These are phyloP conservation scores for Eutolmus rufibarbis DNA, from an alignment of 2,888 invertebrate species.

Conservation along the genomic window DNA sequence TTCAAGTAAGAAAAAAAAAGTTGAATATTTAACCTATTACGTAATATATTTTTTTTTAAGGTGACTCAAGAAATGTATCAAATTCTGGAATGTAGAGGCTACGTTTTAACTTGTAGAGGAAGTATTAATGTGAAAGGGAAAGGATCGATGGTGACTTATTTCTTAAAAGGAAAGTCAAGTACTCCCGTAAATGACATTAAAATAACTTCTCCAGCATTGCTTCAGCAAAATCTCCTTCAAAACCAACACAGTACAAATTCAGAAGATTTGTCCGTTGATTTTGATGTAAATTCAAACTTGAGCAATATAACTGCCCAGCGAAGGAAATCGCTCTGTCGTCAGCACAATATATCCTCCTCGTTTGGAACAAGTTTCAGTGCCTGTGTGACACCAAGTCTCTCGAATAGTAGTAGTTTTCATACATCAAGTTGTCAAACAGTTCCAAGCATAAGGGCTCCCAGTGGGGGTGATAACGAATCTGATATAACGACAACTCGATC, in stretches of 20 bases:
- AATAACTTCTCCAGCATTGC: neutral
- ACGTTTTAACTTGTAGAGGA: conserved; percentile 83
- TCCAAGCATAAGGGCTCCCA: conserved; percentile 51
- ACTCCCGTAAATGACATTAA: neutral
- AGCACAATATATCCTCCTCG: conserved; percentile 61
- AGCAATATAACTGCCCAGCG: conserved; percentile 59
- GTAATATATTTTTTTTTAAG: conserved; percentile 62
- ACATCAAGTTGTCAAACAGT: conserved; percentile 52
- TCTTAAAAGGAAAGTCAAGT: conserved; percentile 62
- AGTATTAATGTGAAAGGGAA: conserved; percentile 92
- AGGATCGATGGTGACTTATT: conserved; percentile 92
- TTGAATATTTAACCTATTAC: neutral
- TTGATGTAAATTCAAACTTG: conserved; percentile 58
- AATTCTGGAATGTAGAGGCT: conserved; percentile 79
- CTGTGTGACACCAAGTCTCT: conserved; percentile 58
- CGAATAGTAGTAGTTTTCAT: conserved; percentile 56
- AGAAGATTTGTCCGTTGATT: conserved; percentile 56
- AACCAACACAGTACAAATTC: conserved; percentile 54
- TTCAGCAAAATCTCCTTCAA: conserved; percentile 44
- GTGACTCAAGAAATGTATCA: conserved; percentile 89
- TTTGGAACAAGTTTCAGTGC: conserved; percentile 59
- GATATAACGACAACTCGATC: neutral
- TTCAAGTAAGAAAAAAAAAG: conserved; percentile 69
- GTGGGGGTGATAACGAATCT: conserved; percentile 52
- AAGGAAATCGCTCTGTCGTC: conserved; percentile 61